Evolutionary conservation across 2,797 vertebrate species (phyloP), one percentile per base, ranked within the genome.

Genomic region (Sebastes baramenuke): DNA sequence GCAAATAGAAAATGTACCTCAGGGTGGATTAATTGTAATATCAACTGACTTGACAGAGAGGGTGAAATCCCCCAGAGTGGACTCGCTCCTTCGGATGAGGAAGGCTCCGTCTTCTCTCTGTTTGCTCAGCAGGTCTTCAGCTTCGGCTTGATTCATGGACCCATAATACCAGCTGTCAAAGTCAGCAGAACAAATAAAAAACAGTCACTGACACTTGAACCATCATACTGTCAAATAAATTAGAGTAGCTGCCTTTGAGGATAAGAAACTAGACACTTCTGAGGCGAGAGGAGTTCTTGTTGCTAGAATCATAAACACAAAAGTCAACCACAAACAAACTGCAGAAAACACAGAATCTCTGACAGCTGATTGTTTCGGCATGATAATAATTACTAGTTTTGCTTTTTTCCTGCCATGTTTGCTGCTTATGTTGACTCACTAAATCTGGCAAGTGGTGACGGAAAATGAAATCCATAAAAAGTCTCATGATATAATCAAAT

Each of bases 101-200:
- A 97, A 97, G 83, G 97, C 97, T 88, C 97, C 97, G 1, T 97
- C 96, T 0, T 97, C 95, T 92, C 95, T 96, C 93, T 97, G 97
- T 94, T 97, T 97, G 88, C 96, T 97, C 68, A 97, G 92, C 95
- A 97, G 95, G 89, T 97, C 97, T 90, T 98, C 97, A 89, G 97
- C 97, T 89, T 96, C 96, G 0, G 95, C 97, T 93, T 95, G 93
- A 59, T 96, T 95, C 86, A 97, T 97, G 94, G 96, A 97, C 67
- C 97, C 96, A 82, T 96, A 96, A 94, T 97, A 97, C 97, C 97
- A 97, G 90, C 97, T 97, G 91, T 46, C n/a, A 59, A 64, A 46
- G 2, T 24, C 6, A 72, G 55, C 4, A 25, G 1, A 7, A 64
- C 2, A 54, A 55, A 72, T 20, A 30, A 60, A 34, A 24, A 36